Evolutionary conservation across 2,797 vertebrate genomes (phyloP).

Genomic region (Phalanger gymnotis): DNA sequence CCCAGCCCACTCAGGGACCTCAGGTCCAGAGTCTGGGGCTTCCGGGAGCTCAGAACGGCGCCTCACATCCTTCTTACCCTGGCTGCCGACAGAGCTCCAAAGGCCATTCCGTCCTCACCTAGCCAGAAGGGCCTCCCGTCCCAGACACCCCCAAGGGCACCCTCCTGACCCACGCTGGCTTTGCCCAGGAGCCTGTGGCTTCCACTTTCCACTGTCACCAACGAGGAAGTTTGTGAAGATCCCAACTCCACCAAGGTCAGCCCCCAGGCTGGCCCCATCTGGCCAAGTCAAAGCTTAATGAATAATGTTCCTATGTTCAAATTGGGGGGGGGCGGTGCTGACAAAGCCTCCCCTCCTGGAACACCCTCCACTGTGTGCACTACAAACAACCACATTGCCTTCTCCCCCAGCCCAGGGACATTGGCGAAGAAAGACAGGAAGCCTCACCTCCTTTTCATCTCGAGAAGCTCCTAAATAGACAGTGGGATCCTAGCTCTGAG

Average conservation of each 20-base stretch:
- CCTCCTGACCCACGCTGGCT: neutral
- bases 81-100: no score
- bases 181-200: no score
- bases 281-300: neutral
- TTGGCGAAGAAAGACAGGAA: neutral
- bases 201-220: no score
- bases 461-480: neutral
- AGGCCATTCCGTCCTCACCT: no score
- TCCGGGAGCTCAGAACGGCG: neutral
- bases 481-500: neutral
- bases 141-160: neutral
- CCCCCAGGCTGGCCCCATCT: neutral
- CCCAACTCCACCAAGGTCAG: neutral
- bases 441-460: neutral
- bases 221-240: no score
- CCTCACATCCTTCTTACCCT: neutral
- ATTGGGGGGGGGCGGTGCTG: rapidly evolving
- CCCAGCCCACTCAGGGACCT: neutral
- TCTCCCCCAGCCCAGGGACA: neutral
- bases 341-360: neutral
- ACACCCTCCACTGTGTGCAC: no score
- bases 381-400: neutral
- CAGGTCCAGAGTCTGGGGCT: neutral
- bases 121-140: neutral
- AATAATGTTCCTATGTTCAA: neutral